Conservation (phyloP, 2,888 invertebrate species). For the Abscondita cerata region DNA sequence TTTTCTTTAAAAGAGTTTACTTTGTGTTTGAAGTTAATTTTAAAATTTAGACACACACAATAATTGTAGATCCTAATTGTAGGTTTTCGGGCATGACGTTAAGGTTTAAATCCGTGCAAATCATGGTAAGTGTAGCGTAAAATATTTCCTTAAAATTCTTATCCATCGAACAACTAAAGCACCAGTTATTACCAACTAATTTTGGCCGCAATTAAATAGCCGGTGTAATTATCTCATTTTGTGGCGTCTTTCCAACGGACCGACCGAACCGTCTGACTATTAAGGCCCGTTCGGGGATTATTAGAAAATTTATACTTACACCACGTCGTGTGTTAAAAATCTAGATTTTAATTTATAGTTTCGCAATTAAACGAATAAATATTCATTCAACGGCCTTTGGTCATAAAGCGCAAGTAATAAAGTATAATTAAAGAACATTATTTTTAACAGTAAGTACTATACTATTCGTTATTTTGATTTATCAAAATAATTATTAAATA, state of each 20-base stretch:
- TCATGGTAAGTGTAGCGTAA: slow-evolving; percentile 20
- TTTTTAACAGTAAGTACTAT: slow-evolving; percentile 55
- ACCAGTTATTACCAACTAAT: slow-evolving; percentile 58
- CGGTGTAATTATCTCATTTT: slow-evolving; percentile 58
- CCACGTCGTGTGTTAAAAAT: slow-evolving; percentile 34
- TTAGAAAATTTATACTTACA: slow-evolving; percentile 44
- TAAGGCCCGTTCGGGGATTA: slow-evolving; percentile 44
- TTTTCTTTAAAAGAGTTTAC: slow-evolving; percentile 46
- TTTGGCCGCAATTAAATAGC: slow-evolving; percentile 58
- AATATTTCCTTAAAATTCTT: slow-evolving; percentile 36
- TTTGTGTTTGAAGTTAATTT: slow-evolving; percentile 53
- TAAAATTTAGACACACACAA: slow-evolving; percentile 54
- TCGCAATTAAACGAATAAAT: too few relatives aligned
- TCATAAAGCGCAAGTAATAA: slow-evolving; percentile 51
- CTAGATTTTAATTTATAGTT: too few relatives aligned
- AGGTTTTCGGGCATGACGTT: slow-evolving; percentile 40
- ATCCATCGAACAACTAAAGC: slow-evolving; percentile 49
- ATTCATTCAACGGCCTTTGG: slow-evolving; percentile 13
- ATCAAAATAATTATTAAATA: slow-evolving; percentile 62
- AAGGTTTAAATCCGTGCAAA: slow-evolving; percentile 39
- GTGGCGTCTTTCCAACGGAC: slow-evolving; percentile 55
- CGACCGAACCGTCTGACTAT: slow-evolving; percentile 48
- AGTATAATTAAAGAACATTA: slow-evolving; percentile 59
- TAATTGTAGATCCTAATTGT: slow-evolving; percentile 55
- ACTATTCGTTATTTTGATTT: slow-evolving; percentile 61